Conservation (phyloP, 2,888 invertebrate genomes). For the Phaonia tiefii region DNA sequence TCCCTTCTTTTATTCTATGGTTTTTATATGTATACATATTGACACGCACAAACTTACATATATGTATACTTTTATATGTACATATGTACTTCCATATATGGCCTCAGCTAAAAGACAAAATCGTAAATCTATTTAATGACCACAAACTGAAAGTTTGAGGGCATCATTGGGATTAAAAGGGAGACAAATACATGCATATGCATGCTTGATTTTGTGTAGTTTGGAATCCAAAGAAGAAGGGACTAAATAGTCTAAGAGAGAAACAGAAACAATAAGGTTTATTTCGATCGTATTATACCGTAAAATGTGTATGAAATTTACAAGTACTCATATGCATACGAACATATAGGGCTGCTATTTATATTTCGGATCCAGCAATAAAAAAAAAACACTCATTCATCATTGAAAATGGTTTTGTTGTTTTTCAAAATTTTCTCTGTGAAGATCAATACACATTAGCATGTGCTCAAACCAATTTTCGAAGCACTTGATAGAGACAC, state of each 20-base stretch:
- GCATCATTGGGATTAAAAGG: conserved; percentile 23
- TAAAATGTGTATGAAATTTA: background rate
- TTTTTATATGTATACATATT: background rate
- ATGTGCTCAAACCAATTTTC: no score
- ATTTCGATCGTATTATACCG: background rate
- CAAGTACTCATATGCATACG: no score
- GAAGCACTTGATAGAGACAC: no score
- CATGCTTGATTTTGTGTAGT: background rate
- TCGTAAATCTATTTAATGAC: conserved; percentile 55
- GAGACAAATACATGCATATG: conserved; percentile 5
- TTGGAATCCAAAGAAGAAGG: background rate
- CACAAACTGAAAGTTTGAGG: conserved; percentile 51
- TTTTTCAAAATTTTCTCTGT: no score
- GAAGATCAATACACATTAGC: no score
- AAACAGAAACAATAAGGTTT: background rate
- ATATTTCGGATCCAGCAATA: no score
- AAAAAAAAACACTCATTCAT: no score
- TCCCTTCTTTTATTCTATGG: no score
- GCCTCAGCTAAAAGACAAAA: conserved; percentile 8
- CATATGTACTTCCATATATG: conserved; percentile 5
- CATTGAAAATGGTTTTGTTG: no score
- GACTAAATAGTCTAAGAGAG: no score
- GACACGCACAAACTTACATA: background rate
- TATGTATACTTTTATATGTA: background rate
- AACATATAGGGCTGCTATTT: no score